These are phyloP conservation scores for Indicator maculatus DNA, from an alignment of 2,113 vertebrate species.

Conservation along the genomic window DNA sequence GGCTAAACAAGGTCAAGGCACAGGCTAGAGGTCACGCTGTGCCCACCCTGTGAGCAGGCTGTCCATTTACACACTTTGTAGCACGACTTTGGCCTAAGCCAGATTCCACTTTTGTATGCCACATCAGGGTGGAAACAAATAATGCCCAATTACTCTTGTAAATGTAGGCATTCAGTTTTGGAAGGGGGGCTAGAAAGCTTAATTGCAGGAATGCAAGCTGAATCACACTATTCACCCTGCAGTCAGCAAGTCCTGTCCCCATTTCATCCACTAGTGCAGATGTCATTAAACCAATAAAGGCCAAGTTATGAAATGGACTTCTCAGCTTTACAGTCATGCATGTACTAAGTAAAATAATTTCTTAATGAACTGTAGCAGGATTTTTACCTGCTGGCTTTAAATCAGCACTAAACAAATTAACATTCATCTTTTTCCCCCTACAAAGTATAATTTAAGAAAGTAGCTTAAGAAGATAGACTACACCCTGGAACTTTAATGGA, in stretches of 20 bases:
- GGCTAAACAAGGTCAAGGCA: not conserved
- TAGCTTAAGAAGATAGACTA: not conserved
- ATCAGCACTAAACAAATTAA: not conserved
- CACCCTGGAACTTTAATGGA: not conserved
- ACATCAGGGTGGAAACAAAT: not conserved
- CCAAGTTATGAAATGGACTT: fast-evolving
- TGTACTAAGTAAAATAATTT: not conserved
- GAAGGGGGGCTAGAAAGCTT: not conserved
- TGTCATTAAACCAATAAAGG: not conserved
- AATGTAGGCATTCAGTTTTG: not conserved
- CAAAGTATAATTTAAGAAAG: not conserved
- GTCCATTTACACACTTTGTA: not conserved
- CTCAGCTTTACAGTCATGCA: not conserved
- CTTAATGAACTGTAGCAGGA: not conserved
- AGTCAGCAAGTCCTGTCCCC: not conserved
- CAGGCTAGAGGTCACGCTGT: fast-evolving
- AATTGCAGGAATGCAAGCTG: not conserved
- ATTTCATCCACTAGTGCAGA: not conserved
- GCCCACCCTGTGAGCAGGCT: not conserved
- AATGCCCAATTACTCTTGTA: fast-evolving
- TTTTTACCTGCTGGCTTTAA: not conserved
- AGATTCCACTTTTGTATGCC: fast-evolving
- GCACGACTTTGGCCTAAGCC: not conserved
- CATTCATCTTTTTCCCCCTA: fast-evolving
- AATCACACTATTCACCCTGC: not conserved